phyloP scores from a whole-genome alignment of 2,888 invertebrate species.

The Chalcosyrphus nemorum region DNA sequence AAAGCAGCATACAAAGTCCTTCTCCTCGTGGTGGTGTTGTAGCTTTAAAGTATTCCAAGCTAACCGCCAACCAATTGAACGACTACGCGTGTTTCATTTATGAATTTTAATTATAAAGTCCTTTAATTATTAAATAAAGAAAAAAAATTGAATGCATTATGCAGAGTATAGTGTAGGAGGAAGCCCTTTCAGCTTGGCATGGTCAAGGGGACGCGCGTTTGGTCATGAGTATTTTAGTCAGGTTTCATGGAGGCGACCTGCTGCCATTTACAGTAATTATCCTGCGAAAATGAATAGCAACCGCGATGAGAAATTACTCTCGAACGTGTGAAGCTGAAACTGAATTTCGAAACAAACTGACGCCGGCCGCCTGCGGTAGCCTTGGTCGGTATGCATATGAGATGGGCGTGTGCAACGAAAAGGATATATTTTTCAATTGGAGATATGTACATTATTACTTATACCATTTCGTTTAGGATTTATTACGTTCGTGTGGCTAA shows the following conservation, averaged over 20 bases:
- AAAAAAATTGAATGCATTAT: not conserved
- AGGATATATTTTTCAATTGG: constrained; percentile 23
- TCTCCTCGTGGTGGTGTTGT: too few species aligned
- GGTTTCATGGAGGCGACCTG: constrained; percentile 16
- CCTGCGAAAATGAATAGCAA: constrained; percentile 52
- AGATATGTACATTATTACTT: too few species aligned
- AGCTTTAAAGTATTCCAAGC: not conserved
- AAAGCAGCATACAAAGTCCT: not conserved
- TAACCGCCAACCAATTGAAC: not conserved
- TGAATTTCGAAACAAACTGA: constrained; percentile 8
- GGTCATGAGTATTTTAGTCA: constrained; percentile 58
- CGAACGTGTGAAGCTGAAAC: constrained; percentile 38
- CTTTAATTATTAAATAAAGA: not conserved
- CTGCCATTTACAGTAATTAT: constrained; percentile 64
- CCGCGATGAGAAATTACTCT: constrained; percentile 58
- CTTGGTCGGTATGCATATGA: constrained; percentile 56
- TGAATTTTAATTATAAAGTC: constrained; percentile 50
- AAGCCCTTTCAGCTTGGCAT: not conserved
- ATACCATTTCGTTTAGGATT: constrained; percentile 7
- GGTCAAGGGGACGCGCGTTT: not conserved
- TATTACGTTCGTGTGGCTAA: constrained; percentile 25
- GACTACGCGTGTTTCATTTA: constrained; percentile 44
- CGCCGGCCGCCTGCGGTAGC: constrained; percentile 1
- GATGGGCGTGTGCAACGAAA: constrained; percentile 41
- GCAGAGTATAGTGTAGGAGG: not conserved